Evolutionary conservation across 2,797 vertebrate genomes (phyloP), one percentile per base, ranked within the genome.

Genomic region (Urocyon cinereoargenteus): DNA sequence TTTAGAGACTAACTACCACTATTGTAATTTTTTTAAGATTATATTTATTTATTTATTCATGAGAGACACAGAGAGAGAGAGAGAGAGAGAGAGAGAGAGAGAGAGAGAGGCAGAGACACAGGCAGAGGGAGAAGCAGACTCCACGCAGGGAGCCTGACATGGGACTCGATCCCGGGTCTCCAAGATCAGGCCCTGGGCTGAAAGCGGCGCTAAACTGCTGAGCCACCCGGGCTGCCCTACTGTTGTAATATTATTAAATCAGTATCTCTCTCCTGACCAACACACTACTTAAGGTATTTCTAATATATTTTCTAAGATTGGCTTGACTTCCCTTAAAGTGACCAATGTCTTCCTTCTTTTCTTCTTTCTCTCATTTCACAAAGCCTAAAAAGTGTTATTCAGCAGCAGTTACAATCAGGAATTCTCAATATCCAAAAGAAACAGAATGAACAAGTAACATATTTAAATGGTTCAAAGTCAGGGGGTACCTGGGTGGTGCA

Each of bases 351-450:
- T 31, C 64, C 64, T 64, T 49, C 83, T 62, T 40, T 77, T 83
- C 57, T 86, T 45, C 53, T 62, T 31, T 87, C 49, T 92, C 84
- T 79, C 72, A 21, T 68, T 75, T 62, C 59, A 59, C 26, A 57
- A 59, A 64, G 53, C 64, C 59, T 85, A 49, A 70, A 89, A 93
- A 94, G 16, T 57, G 19, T 83, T 61, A 79, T 87, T 68, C n/a
- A 70, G n/a, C 10, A 85, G 18, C 45, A 85, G 16, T 68, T 85
- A 57, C 11, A 94, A 82, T 84, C 21, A 94, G 55, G 22, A 85
- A 83, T 75, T 89, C 61, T 13, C 72, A 73, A 73, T 28, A 82
- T 49, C 10, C 72, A 92, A 77, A 92, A 82, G 31, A 95, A 91
- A 73, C 0, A 57, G 19, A 78, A 86, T n/a, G 11, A 78, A 78